phyloP scores from a whole-genome alignment of 2,797 vertebrate genomes.

The Cygnus olor region DNA sequence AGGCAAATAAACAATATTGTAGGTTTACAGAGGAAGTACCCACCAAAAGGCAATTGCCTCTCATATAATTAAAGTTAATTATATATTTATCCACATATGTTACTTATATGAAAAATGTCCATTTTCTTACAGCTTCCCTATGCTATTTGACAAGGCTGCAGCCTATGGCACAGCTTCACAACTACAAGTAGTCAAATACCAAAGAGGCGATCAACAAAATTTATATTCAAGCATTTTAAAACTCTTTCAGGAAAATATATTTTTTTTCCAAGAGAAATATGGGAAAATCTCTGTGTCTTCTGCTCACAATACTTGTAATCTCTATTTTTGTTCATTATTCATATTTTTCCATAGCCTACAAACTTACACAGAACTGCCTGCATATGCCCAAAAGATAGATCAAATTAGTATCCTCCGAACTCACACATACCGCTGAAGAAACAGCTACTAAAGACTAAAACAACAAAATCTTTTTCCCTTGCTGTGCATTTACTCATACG shows the following conservation, averaged over 20 bases:
- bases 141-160: constrained; percentile 1
- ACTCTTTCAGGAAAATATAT: background rate
- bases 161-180: background rate
- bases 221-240: background rate
- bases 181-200: background rate
- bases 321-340: background rate
- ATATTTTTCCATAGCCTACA: background rate
- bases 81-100: constrained; percentile 66
- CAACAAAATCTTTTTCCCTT: background rate
- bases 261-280: rapidly evolving
- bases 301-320: background rate
- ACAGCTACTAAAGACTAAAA: background rate
- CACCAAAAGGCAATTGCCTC: constrained; percentile 34
- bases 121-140: constrained; percentile 12
- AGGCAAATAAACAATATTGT: constrained; percentile 17
- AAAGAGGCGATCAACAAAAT: background rate
- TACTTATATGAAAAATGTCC: background rate
- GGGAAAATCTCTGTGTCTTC: background rate
- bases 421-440: background rate
- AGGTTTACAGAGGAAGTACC: constrained; percentile 37
- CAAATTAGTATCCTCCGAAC: background rate
- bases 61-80: constrained; percentile 67
- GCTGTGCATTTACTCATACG: background rate
- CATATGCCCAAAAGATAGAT: background rate
- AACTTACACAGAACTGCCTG: background rate